Evolutionary conservation across 2,113 vertebrate genomes (phyloP).

Genomic region (Petromus typicus): DNA sequence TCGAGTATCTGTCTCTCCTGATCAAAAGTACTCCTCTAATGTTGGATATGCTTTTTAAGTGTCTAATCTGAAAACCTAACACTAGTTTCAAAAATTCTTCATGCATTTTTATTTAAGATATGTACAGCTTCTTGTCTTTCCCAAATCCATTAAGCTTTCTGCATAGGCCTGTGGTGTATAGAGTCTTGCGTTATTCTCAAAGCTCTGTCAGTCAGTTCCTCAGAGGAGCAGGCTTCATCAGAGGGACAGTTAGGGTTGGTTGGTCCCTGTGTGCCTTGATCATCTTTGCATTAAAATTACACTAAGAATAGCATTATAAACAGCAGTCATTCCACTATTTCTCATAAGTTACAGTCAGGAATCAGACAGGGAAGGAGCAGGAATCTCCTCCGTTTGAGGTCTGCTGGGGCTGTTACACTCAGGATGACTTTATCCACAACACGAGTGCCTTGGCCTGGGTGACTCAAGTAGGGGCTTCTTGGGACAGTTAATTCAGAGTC

Average conservation of each 20-base stretch:
- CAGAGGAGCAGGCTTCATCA: neutral
- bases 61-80: neutral
- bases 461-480: neutral
- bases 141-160: neutral
- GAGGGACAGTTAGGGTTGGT: neutral
- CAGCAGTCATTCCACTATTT: neutral
- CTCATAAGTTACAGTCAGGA: neutral
- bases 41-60: constrained; percentile 24
- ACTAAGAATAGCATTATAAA: neutral
- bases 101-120: neutral
- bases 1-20: neutral
- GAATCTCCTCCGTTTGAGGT: neutral
- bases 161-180: neutral
- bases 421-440: neutral
- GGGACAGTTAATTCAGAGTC: neutral
- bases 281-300: neutral
- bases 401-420: neutral
- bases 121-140: neutral
- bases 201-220: neutral
- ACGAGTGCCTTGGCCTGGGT: neutral
- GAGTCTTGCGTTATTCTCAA: neutral
- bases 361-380: neutral
- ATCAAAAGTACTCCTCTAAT: neutral
- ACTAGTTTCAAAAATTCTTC: neutral
- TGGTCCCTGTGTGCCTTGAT: neutral